A percentile compares a stretch with the other conserved stretches of the same genome.
phyloP scores from a whole-genome alignment of 2,888 invertebrate genomes.

The Chaetoderma sp. region DNA sequence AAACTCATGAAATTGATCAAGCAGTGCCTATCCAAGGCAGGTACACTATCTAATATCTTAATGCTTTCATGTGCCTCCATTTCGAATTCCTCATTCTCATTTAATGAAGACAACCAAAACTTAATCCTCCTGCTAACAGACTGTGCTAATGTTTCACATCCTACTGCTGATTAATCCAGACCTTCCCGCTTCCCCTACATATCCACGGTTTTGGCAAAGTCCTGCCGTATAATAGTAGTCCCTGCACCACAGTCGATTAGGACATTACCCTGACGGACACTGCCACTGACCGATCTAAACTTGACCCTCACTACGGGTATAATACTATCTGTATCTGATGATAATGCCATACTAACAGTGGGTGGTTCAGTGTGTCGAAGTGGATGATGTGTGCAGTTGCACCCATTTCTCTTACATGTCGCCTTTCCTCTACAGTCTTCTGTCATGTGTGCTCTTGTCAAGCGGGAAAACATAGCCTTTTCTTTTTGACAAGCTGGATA shows the following conservation, averaged over 20 bases:
- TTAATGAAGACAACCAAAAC: conserved; percentile 1
- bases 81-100: neutral
- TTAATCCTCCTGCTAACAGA: neutral
- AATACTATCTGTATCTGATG: neutral
- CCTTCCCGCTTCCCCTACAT: neutral
- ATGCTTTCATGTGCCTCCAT: neutral
- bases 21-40: conserved; percentile 11
- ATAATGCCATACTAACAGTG: neutral
- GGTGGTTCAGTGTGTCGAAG: neutral
- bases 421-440: too few relatives aligned
- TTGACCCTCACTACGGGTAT: neutral
- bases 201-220: neutral
- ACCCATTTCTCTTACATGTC: too few relatives aligned
- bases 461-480: too few relatives aligned
- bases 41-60: neutral
- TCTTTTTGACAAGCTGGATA: too few relatives aligned
- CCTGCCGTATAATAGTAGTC: neutral
- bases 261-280: neutral
- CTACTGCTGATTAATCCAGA: neutral
- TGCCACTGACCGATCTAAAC: neutral
- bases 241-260: neutral
- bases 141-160: neutral
- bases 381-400: neutral
- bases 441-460: too few relatives aligned
- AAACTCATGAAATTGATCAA: neutral